Evolutionary conservation across 2,113 vertebrate species (phyloP), one percentile per base, ranked within the genome.

Genomic region (Apeltes quadracus): DNA sequence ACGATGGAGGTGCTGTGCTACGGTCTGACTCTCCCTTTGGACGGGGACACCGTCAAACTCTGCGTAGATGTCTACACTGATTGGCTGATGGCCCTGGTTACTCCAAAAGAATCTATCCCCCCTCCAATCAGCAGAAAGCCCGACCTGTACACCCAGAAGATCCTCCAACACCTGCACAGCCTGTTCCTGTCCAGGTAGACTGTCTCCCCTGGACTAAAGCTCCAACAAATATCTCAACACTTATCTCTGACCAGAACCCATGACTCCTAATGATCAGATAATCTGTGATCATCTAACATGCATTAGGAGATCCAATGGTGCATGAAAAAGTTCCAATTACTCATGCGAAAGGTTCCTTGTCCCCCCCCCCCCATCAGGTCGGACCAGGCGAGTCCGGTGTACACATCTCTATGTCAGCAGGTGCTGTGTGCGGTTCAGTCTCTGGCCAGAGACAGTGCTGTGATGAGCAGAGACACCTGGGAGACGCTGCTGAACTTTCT

Each of bases 1-100:
- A 97, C 96, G 2, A 97, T 98, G 97, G 97, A 98, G 90, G 96
- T 97, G 64, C 92, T 98, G 85, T 96, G 95, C 86, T 98, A 96
- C 4, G 96, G 96, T 41, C 82, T 98, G 78, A 98, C 96, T 1
- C 95, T 98, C 69, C 95, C 96, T 63, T 86, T 96, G 91, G 96
- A 98, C 2, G 95, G 95, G 27, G 96, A 98, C 72, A 97, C 95
- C 27, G 95, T 98, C 82, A 96, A 96, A 78, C 93, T 95, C 67
- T 98, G 97, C 69, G 97, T 98, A 76, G 96, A 98, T 23, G 93
- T 98, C 11, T 98, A 98, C 90, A 96, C 95, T 14, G 97, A 98
- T 66, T 98, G 96, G 96, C 95, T 98, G 83, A 97, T 95, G 95
- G 96, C 95, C 57, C 90, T 97, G 76, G 95, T 97, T 12, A 90